Base-by-base conservation (phyloP, 1,140 invertebrate genomes). In the Alviniconcha marisindica region DNA sequence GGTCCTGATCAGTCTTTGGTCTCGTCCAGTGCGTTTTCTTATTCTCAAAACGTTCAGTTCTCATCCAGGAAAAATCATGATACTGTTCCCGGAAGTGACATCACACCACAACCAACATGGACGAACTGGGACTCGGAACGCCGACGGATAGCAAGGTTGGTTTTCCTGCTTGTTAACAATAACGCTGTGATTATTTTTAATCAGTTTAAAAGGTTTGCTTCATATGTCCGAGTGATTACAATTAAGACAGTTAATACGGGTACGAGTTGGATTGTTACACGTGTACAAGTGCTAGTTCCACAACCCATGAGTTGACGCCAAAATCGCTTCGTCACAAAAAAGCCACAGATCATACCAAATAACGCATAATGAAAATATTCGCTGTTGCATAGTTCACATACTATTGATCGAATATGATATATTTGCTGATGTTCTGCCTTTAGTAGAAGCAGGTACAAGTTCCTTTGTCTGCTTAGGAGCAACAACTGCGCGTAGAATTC, bases 41-140 rank as follows among this genome's bases (percentile, higher is more conserved):
- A 12, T 54, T 54, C 12, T 54, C 51, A 12, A 12, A 24, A 54
- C 12, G 24, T 54, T 12, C 10, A 12, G 24, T 24, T 54, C 12
- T 12, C n/a, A n/a, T n/a, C n/a, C n/a, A n/a, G n/a, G n/a, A n/a
- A n/a, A n/a, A n/a, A n/a, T n/a, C n/a, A n/a, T n/a, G n/a, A n/a
- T n/a, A n/a, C n/a, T n/a, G n/a, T n/a, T n/a, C n/a, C n/a, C 71
- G 71, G 71, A 74, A 74, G 71, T 74, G 71, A 42, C 71, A 21
- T 42, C 71, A 40, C 10, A 74, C 24, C 36, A 42, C 36, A 74
- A 0, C 21, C 73, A 76, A 76, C 21, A 76, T 76, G 73, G 73
- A 76, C 1, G 73, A 76, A 31, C 38, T 76, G 42, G 73, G 73
- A n/a, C 73, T 76, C 18, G 73, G 73, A 48, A 76, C 73, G 18